Evolutionary conservation across 1,140 invertebrate genomes (phyloP).

Genomic region (Araneus ventricosus): DNA sequence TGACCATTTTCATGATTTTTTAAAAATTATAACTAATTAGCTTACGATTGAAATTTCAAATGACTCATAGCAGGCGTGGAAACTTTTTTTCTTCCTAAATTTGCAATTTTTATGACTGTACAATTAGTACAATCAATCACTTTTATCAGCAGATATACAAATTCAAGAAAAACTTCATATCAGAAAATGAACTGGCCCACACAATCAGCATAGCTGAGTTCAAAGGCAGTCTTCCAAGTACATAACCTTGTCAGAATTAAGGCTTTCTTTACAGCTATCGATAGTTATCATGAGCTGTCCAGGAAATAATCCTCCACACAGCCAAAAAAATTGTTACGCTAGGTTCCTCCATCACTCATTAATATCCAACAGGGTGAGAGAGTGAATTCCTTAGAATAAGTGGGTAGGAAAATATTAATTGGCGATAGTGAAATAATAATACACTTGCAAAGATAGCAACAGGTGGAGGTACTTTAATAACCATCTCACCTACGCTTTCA

Average conservation of each 20-base stretch:
- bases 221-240: neutral
- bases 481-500: conserved; percentile 31
- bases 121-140: too few relatives aligned
- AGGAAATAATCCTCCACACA: neutral
- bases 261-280: neutral
- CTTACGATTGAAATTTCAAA: too few relatives aligned
- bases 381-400: conserved; percentile 29
- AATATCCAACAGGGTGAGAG: conserved; percentile 7
- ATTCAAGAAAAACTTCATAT: neutral
- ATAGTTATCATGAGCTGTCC: neutral
- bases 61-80: too few relatives aligned
- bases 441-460: neutral
- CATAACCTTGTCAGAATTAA: neutral
- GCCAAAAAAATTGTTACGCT: neutral
- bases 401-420: conserved; percentile 55
- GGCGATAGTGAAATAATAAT: conserved; percentile 8
- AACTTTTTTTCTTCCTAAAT: too few relatives aligned
- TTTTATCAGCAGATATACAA: too few relatives aligned
- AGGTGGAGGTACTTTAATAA: conserved; percentile 4
- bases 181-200: neutral
- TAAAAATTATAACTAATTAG: too few relatives aligned
- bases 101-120: too few relatives aligned
- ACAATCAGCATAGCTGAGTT: neutral
- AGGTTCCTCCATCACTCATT: neutral
- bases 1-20: too few relatives aligned